Conservation (phyloP, 2,888 invertebrate genomes). For the Drosophila histrio region DNA sequence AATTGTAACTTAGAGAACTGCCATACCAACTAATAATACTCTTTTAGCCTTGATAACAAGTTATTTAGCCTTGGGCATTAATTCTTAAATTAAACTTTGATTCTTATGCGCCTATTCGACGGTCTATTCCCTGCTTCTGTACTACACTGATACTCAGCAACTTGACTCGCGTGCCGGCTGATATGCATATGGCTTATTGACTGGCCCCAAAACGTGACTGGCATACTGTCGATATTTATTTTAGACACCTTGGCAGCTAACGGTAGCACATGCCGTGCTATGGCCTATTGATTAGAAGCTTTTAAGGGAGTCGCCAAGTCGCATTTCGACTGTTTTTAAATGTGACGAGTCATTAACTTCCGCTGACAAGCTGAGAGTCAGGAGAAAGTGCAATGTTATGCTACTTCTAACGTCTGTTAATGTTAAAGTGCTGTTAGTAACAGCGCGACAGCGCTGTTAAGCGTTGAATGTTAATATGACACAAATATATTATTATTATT, state of each 20-base stretch:
- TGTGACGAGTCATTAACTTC: conserved; percentile 13
- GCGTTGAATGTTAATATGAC: neutral
- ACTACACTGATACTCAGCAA: neutral
- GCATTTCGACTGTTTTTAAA: conserved; percentile 2
- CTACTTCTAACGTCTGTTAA: neutral
- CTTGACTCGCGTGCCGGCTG: conserved; percentile 34
- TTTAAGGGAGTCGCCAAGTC: conserved; percentile 17
- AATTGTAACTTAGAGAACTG: neutral
- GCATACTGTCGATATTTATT: conserved; percentile 45
- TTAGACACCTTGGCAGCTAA: conserved; percentile 24
- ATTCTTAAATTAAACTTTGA: neutral
- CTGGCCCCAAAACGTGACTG: conserved; percentile 63
- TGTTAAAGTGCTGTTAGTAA: neutral
- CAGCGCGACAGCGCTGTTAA: neutral
- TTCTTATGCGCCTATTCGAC: conserved; percentile 17
- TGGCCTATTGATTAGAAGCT: conserved; percentile 16
- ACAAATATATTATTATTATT: neutral
- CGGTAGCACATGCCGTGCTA: conserved; percentile 17
- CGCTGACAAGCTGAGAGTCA: conserved; percentile 1
- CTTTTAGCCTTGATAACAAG: neutral
- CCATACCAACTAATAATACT: neutral
- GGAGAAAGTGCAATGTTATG: conserved; percentile 12
- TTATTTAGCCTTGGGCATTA: conserved; percentile 4
- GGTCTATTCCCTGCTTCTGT: neutral
- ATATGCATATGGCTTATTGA: conserved; percentile 14